A percentile compares a stretch with the other conserved stretches of the same genome.
Evolutionary conservation across 2,888 invertebrate species (phyloP).

Genomic region (Papilio protenor): DNA sequence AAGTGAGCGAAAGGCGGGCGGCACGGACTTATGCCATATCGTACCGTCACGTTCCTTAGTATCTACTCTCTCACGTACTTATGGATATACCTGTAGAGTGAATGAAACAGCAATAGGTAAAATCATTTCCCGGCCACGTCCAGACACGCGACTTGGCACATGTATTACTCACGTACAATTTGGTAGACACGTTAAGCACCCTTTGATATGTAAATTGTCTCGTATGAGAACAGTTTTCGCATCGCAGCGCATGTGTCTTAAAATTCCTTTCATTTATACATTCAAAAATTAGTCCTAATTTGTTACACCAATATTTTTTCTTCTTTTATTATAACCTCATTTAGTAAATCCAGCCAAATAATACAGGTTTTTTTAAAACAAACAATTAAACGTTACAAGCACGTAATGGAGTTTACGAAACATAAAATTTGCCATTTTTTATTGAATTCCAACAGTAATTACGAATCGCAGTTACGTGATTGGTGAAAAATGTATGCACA

Average conservation of each 20-base stretch:
- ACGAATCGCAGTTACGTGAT: not conserved
- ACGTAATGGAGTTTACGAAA: constrained; percentile 14
- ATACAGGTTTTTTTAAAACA: not conserved
- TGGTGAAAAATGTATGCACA: constrained; percentile 1
- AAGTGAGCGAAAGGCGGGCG: constrained; percentile 72
- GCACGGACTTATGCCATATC: constrained; percentile 45
- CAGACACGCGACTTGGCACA: constrained; percentile 36
- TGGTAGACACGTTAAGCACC: constrained; percentile 35
- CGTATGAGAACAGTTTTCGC: not conserved
- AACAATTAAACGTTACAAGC: constrained; percentile 1
- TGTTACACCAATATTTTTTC: not conserved
- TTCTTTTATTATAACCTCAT: not conserved
- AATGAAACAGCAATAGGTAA: constrained; percentile 39
- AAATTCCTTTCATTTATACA: not conserved
- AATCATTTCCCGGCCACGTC: constrained; percentile 26
- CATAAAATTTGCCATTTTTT: constrained; percentile 25
- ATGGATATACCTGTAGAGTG: constrained; percentile 44
- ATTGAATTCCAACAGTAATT: constrained; percentile 18
- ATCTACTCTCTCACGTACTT: constrained; percentile 47
- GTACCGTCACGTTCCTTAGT: constrained; percentile 49
- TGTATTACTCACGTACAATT: constrained; percentile 32
- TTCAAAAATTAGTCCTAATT: not conserved
- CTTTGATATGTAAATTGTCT: constrained; percentile 39
- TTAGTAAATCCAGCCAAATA: not conserved
- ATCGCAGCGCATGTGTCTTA: not conserved